Evolutionary conservation across 2,888 invertebrate genomes (phyloP).

Genomic region (Tethea ocularis): DNA sequence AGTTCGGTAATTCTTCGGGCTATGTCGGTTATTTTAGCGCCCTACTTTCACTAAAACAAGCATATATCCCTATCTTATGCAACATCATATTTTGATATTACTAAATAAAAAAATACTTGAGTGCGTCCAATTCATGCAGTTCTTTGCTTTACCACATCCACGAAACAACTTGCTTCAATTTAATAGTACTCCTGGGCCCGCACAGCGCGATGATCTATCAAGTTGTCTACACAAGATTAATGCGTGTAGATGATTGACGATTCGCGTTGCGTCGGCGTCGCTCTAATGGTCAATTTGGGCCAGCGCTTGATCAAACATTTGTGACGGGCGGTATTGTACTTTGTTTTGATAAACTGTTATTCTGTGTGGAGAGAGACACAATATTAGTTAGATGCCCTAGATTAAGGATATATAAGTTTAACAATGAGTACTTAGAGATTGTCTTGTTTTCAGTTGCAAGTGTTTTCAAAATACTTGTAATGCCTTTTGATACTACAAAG

Average conservation of each 20-base stretch:
- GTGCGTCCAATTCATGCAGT: too few relatives aligned
- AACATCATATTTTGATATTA: too few relatives aligned
- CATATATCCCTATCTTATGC: too few relatives aligned
- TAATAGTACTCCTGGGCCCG: conserved; percentile 37
- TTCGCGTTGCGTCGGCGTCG: conserved; percentile 69
- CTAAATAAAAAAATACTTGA: too few relatives aligned
- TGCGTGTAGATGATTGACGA: conserved; percentile 82
- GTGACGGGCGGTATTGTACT: conserved; percentile 12
- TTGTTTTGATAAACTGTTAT: not conserved
- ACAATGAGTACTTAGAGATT: not conserved
- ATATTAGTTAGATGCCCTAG: not conserved
- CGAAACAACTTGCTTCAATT: conserved; percentile 17
- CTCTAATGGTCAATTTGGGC: conserved; percentile 71
- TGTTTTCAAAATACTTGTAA: too few relatives aligned
- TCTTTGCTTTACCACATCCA: conserved; percentile 45
- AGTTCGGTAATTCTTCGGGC: too few relatives aligned
- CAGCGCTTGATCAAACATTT: conserved; percentile 50
- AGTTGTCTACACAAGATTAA: conserved; percentile 83
- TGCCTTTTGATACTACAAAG: too few relatives aligned
- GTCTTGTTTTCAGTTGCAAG: too few relatives aligned
- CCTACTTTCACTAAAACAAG: too few relatives aligned
- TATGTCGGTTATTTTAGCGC: too few relatives aligned
- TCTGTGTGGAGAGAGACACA: not conserved
- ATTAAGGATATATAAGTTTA: not conserved
- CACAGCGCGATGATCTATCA: conserved; percentile 80